Evolutionary conservation across 2,113 vertebrate genomes (phyloP), one percentile per base, ranked within the genome.

Genomic region (Atlantisia rogersi): DNA sequence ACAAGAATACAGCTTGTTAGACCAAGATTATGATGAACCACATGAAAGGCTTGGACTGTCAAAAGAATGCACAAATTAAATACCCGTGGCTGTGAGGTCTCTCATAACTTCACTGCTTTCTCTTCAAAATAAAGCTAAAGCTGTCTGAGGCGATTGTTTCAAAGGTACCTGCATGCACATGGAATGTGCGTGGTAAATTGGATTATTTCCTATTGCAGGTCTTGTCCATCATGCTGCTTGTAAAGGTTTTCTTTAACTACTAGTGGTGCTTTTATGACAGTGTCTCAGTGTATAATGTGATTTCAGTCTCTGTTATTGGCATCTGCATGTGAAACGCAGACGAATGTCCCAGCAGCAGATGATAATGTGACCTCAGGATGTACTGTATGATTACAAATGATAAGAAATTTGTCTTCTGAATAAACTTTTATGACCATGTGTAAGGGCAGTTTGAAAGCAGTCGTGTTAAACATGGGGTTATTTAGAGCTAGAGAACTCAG

Each of bases 261-360:
- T 52, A 7, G 42, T 26, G 67, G 52, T 28, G 68, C 32, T 94
- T 90, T 92, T 86, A 48, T 85, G 64, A 32, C 68, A 59, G 28
- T 83, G 32, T 12, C 73, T 70, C 40, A 4, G 74, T 46, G 31
- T 81, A 94, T 92, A 88, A 86, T 63, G 10, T 0, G 22, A 84
- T 86, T 86, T 73, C 50, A 71, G 91, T 29, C 76, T 46, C 69
- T 86, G 56, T 12, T 86, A 25, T 89, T 95, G 81, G 64, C 77
- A 96, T 88, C 91, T 96, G 88, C 91, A 86, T 64, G 35, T 19
- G 83, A 84, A 95, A 92, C 46, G 60, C 60, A 71, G 91, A 94
- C 11, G 0, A 40, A 67, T 80, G 50, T 40, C 82, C 31, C 48
- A 53, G 85, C 40, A 1, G 90, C 84, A 60, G 42, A 59, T 58